Percentiles rank a stretch among this genome's conserved stretches.
phyloP scores from a whole-genome alignment of 2,113 vertebrate species.

The Poecilia latipinna region DNA sequence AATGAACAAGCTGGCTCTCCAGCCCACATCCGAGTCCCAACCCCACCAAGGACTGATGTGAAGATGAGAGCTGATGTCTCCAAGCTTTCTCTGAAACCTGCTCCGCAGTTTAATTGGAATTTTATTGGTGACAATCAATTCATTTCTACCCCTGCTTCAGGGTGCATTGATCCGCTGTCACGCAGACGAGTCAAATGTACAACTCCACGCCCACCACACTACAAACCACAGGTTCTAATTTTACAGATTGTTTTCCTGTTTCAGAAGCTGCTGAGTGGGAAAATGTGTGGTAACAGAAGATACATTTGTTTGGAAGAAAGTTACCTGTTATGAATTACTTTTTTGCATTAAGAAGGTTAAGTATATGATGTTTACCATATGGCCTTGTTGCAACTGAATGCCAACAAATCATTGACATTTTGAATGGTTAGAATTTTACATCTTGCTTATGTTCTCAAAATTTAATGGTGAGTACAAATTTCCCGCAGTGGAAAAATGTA shows the following conservation, averaged over 20 bases:
- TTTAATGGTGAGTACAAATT: too few species aligned
- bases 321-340: constrained; percentile 17
- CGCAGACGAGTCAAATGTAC: constrained; percentile 68
- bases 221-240: constrained; percentile 38
- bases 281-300: constrained; percentile 13
- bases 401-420: too few species aligned
- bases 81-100: constrained; percentile 59
- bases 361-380: too few species aligned
- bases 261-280: constrained; percentile 19
- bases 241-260: constrained; percentile 30
- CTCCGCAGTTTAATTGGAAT: constrained; percentile 83
- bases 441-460: too few species aligned
- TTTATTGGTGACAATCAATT: constrained; percentile 85
- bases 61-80: constrained; percentile 66
- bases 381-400: too few species aligned
- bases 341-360: not conserved
- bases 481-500: too few species aligned
- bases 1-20: constrained; percentile 36
- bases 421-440: too few species aligned
- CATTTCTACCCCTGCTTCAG: constrained; percentile 72
- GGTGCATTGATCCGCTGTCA: constrained; percentile 81
- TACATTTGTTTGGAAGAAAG: constrained; percentile 30
- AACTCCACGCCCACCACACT: constrained; percentile 53
- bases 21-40: constrained; percentile 37
- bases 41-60: constrained; percentile 66